phyloP scores from a whole-genome alignment of 2,888 invertebrate genomes.

The Tuberolachnus salignus region DNA sequence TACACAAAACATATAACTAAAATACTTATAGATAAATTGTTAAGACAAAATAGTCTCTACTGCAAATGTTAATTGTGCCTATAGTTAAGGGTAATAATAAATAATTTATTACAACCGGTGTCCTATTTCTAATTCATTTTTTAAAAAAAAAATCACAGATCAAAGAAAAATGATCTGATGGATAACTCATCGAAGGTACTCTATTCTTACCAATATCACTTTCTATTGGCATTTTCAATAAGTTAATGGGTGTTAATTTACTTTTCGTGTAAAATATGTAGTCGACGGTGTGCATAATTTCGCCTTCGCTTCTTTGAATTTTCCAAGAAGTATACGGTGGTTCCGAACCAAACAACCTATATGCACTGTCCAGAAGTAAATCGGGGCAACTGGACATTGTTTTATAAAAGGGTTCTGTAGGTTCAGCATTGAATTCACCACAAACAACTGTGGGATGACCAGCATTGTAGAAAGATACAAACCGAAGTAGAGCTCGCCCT shows the following conservation, averaged over 20 bases:
- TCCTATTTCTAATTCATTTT: no score
- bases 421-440: constrained; percentile 80
- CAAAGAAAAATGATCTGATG: constrained; percentile 79
- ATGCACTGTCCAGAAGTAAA: constrained; percentile 60
- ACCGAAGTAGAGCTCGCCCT: constrained; percentile 70
- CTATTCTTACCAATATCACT: constrained; percentile 72
- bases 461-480: constrained; percentile 65
- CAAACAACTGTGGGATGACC: constrained; percentile 70
- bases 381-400: constrained; percentile 66
- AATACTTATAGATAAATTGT: no score
- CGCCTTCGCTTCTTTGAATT: constrained; percentile 70
- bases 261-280: constrained; percentile 73
- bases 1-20: no score
- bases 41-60: no score
- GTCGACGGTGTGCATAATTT: constrained; percentile 76
- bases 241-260: constrained; percentile 66
- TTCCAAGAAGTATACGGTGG: constrained; percentile 81
- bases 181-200: constrained; percentile 73
- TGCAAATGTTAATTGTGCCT: no score
- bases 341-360: constrained; percentile 63
- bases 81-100: no score
- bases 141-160: constrained; percentile 68
- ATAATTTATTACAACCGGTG: no score
- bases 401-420: constrained; percentile 72
- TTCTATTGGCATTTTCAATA: constrained; percentile 70